phyloP scores from a whole-genome alignment of 2,113 vertebrate species.

The Pteronura brasiliensis region DNA sequence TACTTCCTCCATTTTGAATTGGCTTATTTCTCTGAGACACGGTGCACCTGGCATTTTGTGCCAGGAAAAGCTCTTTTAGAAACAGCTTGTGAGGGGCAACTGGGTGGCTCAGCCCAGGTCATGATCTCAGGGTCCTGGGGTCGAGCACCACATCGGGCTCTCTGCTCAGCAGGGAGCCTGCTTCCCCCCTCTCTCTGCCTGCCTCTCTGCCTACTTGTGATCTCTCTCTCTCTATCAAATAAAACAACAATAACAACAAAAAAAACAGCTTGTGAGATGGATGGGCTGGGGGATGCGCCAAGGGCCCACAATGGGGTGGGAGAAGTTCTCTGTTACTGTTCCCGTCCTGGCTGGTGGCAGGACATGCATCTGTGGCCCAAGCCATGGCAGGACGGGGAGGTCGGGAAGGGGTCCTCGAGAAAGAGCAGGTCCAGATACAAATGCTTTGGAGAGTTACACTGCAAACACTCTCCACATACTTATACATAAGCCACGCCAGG shows the following conservation, averaged over 20 bases:
- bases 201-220: too few relatives aligned
- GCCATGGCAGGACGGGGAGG: neutral
- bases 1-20: too few relatives aligned
- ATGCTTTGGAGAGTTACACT: neutral
- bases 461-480: neutral
- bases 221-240: too few relatives aligned
- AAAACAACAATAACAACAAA: too few relatives aligned
- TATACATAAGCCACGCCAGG: neutral
- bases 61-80: neutral
- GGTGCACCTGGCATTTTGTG: neutral
- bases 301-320: too few relatives aligned
- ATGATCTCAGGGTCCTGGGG: too few relatives aligned
- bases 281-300: neutral
- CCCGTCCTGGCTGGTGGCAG: neutral
- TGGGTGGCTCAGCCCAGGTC: too few relatives aligned
- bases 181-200: too few relatives aligned
- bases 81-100: too few relatives aligned
- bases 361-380: neutral
- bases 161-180: too few relatives aligned
- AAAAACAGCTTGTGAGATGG: neutral
- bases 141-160: too few relatives aligned
- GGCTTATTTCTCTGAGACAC: neutral
- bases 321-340: neutral
- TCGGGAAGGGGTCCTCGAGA: slow-evolving; percentile 37
- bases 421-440: neutral